A percentile compares a stretch with the other conserved stretches of the same genome.
Conservation (phyloP, 2,888 invertebrate genomes). For the Dasypolia templi region DNA sequence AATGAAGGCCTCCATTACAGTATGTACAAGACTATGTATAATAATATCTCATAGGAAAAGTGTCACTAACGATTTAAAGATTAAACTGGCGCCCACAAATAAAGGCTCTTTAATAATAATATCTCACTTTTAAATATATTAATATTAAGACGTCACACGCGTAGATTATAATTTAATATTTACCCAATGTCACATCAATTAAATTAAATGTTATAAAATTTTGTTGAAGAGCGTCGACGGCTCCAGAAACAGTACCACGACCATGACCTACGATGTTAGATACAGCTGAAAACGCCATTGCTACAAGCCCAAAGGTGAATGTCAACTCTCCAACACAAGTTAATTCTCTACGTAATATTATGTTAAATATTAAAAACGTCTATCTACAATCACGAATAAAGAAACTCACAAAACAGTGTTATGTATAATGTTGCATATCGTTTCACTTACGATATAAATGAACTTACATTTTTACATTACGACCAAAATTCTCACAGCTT, state of each 20-base stretch:
- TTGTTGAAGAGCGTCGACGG: constrained; percentile 46
- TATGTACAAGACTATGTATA: constrained; percentile 76
- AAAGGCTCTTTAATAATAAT: constrained; percentile 56
- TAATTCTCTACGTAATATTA: constrained; percentile 62
- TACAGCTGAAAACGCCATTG: constrained; percentile 34
- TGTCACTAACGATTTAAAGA: constrained; percentile 76
- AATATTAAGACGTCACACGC: constrained; percentile 57
- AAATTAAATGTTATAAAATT: constrained; percentile 43
- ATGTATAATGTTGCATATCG: constrained; percentile 74
- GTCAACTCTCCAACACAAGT: constrained; percentile 61
- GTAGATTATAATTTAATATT: constrained; percentile 48
- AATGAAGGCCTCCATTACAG: constrained; percentile 87
- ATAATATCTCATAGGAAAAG: constrained; percentile 80
- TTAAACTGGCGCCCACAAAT: constrained; percentile 60
- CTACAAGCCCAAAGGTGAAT: constrained; percentile 34
- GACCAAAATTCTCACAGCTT: constrained; percentile 90
- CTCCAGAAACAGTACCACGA: constrained; percentile 11
- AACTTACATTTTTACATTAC: constrained; percentile 89
- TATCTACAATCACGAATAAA: constrained; percentile 77
- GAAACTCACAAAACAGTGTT: constrained; percentile 75
- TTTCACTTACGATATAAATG: constrained; percentile 84
- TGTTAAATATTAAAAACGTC: constrained; percentile 71
- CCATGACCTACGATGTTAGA: constrained; percentile 25
- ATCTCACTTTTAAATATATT: constrained; percentile 66
- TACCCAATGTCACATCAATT: constrained; percentile 52